Base-by-base conservation (phyloP, 2,797 vertebrate genomes). In the Lepilemur septentrionalis region DNA sequence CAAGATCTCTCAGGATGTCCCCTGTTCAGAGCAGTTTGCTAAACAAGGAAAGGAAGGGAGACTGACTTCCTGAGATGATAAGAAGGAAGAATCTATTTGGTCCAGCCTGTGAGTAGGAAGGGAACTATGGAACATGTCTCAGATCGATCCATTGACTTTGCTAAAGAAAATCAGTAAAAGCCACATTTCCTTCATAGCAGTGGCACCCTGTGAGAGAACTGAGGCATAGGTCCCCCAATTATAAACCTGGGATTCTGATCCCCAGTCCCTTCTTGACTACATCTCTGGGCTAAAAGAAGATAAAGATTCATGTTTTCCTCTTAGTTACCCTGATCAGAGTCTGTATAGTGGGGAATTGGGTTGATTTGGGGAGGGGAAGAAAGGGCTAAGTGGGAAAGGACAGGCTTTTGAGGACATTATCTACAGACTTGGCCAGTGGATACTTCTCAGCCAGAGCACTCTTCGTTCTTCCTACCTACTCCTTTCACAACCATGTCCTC, bases 11-110 rank as follows among this genome's bases (percentile, higher is more conserved):
- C 22, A 9, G 67, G 25, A 55, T 59, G 70, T 84, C 25, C 32
- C 50, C 25, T 35, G 0, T 50, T 81, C 69, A 41, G 35, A 96
- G 28, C 50, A 91, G 43, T 95, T 93, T 78, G 30, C 81, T 89
- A 69, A 85, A 95, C 65, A 90, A 65, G 90, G 28, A 78, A 79
- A 86, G 70, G 25, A 87, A 91, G 69, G 70, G 25, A 87, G 93
- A 84, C 80, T 83, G 57, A 88, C 65, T 82, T 79, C 17, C 70
- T 41, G 72, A 50, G 28, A 22, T 75, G 70, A 61, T 72, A 57
- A 90, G 20, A 75, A 76, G 59, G 79, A 96, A 52, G 55, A 84
- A n/a, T 93, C 32, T 69, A 8, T 90, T 57, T 81, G 84, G 41
- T 4, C 65, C 38, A 91, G 25, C 43, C 82, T 86, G 65, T 81